Evolutionary conservation across 1,140 invertebrate genomes (phyloP).

Genomic region (Musca domestica): DNA sequence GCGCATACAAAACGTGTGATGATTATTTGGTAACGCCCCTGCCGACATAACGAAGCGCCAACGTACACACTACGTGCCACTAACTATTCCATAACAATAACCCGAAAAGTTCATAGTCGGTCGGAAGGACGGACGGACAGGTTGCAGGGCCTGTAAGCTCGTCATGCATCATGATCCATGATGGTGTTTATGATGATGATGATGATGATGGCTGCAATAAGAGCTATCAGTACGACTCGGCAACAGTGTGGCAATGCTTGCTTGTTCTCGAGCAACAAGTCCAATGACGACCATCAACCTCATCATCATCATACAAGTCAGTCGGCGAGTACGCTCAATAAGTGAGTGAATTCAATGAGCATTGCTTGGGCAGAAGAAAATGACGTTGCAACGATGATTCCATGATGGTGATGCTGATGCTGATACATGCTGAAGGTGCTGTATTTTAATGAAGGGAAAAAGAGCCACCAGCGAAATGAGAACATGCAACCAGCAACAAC

Average conservation of each 20-base stretch:
- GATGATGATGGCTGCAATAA: constrained; percentile 1
- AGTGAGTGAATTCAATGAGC: not conserved
- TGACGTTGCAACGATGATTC: not conserved
- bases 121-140: no score
- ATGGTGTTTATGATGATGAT: constrained; percentile 13
- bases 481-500: not conserved
- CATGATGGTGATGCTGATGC: constrained; percentile 7
- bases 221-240: not conserved
- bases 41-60: constrained; percentile 30
- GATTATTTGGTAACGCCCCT: constrained; percentile 52
- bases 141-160: no score
- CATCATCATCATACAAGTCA: not conserved
- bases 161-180: constrained; percentile 7
- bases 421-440: constrained; percentile 2
- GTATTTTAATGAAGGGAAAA: constrained; percentile 20
- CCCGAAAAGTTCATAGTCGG: no score
- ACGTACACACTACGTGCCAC: not conserved
- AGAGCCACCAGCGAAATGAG: constrained; percentile 10
- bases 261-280: not conserved
- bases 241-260: not conserved
- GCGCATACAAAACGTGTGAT: constrained; percentile 50
- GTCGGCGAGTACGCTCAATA: not conserved
- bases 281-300: no score
- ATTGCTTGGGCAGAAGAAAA: not conserved
- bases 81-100: no score